phyloP scores from a whole-genome alignment of 2,113 vertebrate species.

The Dipodomys ordii region DNA sequence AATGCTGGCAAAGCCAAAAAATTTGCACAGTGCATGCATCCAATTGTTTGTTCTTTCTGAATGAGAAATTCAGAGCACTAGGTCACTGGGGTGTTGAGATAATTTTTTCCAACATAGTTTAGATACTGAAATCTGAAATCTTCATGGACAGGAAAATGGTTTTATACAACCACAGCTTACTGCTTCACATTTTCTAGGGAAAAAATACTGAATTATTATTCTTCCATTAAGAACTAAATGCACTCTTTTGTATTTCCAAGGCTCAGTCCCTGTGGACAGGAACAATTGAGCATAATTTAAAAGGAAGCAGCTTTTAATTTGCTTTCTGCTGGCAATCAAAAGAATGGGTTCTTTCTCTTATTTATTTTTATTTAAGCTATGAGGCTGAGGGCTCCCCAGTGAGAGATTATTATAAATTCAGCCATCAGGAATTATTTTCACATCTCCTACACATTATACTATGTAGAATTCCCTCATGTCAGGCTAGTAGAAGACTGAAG shows the following conservation, averaged over 20 bases:
- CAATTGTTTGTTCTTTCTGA: slow-evolving; percentile 21
- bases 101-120: slow-evolving; percentile 57
- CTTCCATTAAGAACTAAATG: slow-evolving; percentile 75
- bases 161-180: slow-evolving; percentile 49
- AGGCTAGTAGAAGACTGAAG: background rate
- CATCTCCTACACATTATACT: background rate
- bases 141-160: slow-evolving; percentile 57
- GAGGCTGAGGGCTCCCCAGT: slow-evolving; percentile 66
- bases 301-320: slow-evolving; percentile 75
- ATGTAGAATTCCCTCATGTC: slow-evolving; percentile 32
- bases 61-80: slow-evolving; percentile 39
- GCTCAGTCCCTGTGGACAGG: slow-evolving; percentile 48
- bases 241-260: slow-evolving; percentile 62
- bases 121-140: slow-evolving; percentile 60
- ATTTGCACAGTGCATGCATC: background rate
- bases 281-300: slow-evolving; percentile 73
- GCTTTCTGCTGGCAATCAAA: slow-evolving; percentile 65
- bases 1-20: background rate
- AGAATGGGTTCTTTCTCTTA: slow-evolving; percentile 64
- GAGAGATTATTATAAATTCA: slow-evolving; percentile 68
- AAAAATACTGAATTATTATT: slow-evolving; percentile 75
- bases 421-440: slow-evolving; percentile 64
- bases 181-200: slow-evolving; percentile 31
- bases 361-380: slow-evolving; percentile 77
- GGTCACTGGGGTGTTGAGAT: slow-evolving; percentile 9